Evolutionary conservation across 1,140 invertebrate species (phyloP), one percentile per base, ranked within the genome.

Genomic region (Lordiphosa collinella): DNA sequence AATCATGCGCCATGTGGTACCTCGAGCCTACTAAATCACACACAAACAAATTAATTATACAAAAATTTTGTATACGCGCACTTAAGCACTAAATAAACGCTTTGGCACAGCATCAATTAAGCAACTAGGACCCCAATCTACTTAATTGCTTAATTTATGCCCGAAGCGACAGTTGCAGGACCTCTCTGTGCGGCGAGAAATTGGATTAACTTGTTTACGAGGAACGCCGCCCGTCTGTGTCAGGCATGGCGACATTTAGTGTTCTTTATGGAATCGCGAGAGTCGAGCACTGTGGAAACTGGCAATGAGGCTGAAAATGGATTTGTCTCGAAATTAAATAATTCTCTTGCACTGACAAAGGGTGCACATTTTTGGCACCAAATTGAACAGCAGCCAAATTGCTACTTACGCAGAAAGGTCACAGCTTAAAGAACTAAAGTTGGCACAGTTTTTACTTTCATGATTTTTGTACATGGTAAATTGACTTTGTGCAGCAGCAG

Each of bases 101-200:
- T 76, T 82, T 82, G 78, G 67, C 78, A 72, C 71, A 71, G 67
- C 55, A 55, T 71, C 76, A 76, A 82, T 82, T 82, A 82, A 66
- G 58, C 58, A 62, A 67, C 50, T 67, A 62, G 65, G 34, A 32
- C 22, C 37, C 29, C 41, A 59, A 46, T 75, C 44, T 36, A 60
- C 58, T 76, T 82, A 82, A 82, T 82, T 82, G 76, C 78, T 84
- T 84, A 72, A 82, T 84, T 82, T 84, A 76, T 82, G 68, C 78
- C 58, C 16, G 11, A 49, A 34, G 56, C 52, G 31, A 36, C 14
- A 48, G 16, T 22, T 43, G 14, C 31, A 43, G 22, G 18, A 18
- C 18, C 18, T 18, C 18, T 37, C 35, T 35, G 22, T 35, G 8
- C 37, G 40, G 12, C 40, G 40, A 31, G 38, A 84, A 84, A 82